phyloP scores from a whole-genome alignment of 2,888 invertebrate species.

The Acleris sparsana region DNA sequence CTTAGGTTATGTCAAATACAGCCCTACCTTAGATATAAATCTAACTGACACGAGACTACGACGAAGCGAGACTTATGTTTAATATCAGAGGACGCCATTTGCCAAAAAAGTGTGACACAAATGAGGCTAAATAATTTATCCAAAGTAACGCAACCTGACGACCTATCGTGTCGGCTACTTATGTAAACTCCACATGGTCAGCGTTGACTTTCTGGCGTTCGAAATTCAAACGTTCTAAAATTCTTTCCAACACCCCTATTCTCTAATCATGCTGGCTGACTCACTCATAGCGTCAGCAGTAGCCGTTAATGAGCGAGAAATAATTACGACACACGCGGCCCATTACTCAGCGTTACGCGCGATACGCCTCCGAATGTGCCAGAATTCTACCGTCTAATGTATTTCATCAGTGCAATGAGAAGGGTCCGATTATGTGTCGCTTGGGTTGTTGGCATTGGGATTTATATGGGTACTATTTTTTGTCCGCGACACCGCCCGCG shows the following conservation, averaged over 20 bases:
- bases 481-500: not conserved
- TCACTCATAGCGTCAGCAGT: conserved; percentile 37
- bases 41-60: too few species aligned
- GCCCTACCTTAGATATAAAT: too few species aligned
- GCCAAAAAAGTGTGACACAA: too few species aligned
- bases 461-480: not conserved
- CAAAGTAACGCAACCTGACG: too few species aligned
- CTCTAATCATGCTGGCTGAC: conserved; percentile 22
- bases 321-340: conserved; percentile 40
- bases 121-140: too few species aligned
- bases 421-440: conserved; percentile 23
- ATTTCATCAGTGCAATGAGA: conserved; percentile 37
- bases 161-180: too few species aligned
- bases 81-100: too few species aligned
- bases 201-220: too few species aligned
- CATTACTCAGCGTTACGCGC: conserved; percentile 37
- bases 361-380: conserved; percentile 36
- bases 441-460: not conserved
- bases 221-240: not conserved
- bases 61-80: too few species aligned
- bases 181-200: too few species aligned
- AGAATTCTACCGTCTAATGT: conserved; percentile 42
- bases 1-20: too few species aligned
- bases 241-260: conserved; percentile 9
- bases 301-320: conserved; percentile 44